Conservation (phyloP, 2,888 invertebrate species). For the Spodoptera littoralis region DNA sequence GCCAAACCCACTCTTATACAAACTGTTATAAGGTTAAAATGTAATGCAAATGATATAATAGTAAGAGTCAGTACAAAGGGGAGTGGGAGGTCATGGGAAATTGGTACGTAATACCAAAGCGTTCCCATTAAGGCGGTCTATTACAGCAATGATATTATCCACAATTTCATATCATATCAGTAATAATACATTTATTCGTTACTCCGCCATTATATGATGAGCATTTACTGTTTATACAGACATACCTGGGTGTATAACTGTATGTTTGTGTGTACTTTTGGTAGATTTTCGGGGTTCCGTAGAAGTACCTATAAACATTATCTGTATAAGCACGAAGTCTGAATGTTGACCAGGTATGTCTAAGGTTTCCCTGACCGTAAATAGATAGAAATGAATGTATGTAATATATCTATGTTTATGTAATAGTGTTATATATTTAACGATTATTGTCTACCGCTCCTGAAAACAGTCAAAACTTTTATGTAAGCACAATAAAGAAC, state of each 20-base stretch:
- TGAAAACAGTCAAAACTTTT: too few relatives aligned
- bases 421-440: too few relatives aligned
- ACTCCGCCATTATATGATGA: constrained; percentile 59
- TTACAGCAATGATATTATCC: constrained; percentile 80
- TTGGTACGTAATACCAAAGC: constrained; percentile 71
- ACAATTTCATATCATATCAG: constrained; percentile 77
- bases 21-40: neutral
- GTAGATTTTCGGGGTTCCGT: constrained; percentile 31
- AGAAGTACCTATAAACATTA: neutral
- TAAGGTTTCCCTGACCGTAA: too few relatives aligned
- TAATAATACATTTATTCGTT: constrained; percentile 73
- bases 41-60: constrained; percentile 26
- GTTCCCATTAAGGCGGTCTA: constrained; percentile 77
- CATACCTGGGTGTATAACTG: neutral
- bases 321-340: too few relatives aligned
- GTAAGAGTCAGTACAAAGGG: constrained; percentile 56
- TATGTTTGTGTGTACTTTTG: constrained; percentile 12
- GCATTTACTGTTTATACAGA: constrained; percentile 51
- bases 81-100: constrained; percentile 56
- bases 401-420: too few relatives aligned
- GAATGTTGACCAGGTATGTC: too few relatives aligned
- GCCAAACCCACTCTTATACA: constrained; percentile 26
- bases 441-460: too few relatives aligned
- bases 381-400: too few relatives aligned
- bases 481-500: too few relatives aligned